Conservation (phyloP, 2,888 invertebrate genomes). For the Onchidella celtica region DNA sequence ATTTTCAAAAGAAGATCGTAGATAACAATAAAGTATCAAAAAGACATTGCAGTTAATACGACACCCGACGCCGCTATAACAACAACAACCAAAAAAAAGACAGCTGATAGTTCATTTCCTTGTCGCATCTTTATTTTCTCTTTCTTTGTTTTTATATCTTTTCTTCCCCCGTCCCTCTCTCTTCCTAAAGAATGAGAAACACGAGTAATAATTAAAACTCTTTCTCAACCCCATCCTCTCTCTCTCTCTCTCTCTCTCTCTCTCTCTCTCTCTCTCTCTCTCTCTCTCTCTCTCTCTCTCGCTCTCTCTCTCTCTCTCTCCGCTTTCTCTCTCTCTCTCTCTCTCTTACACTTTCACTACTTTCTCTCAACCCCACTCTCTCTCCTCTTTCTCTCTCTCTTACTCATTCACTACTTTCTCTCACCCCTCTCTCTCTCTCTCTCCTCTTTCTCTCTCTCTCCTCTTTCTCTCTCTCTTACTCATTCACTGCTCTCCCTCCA, state of each 20-base stretch:
- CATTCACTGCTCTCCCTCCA: not conserved
- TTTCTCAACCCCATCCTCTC: not conserved
- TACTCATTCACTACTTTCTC: not conserved
- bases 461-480: not conserved
- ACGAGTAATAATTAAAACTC: too few species aligned
- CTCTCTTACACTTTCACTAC: conserved; percentile 7
- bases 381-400: not conserved
- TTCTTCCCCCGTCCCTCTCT: not conserved
- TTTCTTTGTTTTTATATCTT: not conserved
- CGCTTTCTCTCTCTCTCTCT: conserved; percentile 11
- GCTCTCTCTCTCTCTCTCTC: conserved; percentile 28
- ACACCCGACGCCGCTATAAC: too few species aligned
- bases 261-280: not conserved
- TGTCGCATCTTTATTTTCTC: not conserved
- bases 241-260: conserved; percentile 27
- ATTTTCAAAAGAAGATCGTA: too few species aligned
- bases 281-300: conserved; percentile 21
- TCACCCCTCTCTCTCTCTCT: not conserved
- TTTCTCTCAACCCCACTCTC: not conserved
- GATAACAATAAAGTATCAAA: too few species aligned
- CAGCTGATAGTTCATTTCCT: not conserved
- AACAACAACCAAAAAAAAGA: too few species aligned
- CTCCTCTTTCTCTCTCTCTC: conserved; percentile 2
- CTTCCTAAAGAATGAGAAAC: too few species aligned
- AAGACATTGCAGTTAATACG: too few species aligned